Evolutionary conservation across 1,140 invertebrate genomes (phyloP), one percentile per base, ranked within the genome.

Genomic region (Atta texana): DNA sequence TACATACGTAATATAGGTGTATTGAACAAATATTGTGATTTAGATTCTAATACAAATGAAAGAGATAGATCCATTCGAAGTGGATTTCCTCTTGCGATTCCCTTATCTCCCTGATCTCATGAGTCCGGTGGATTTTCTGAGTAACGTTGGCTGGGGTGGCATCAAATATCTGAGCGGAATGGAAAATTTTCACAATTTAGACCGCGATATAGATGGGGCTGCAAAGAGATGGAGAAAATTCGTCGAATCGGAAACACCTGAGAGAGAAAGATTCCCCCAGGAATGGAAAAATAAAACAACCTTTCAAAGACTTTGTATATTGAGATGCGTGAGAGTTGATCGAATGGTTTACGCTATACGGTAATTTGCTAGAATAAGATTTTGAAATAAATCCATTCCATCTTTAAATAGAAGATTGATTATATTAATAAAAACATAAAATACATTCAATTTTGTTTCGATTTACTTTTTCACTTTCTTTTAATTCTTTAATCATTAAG

Each of bases 281-380:
- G 99, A 99, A 91, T 99, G 99, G 98, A 99, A 99, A 93, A 98
- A 98, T 92, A 99, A 99, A 94, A 96, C 97, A 0, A 96, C 98
- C 0, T 94, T 99, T 6, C 98, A 99, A 93, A 97, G 97, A 92
- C 95, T 99, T 0, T 99, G 98, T 93, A 99, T 99, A 92, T 97
- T 99, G 96, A 95, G 98, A 80, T 98, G 98, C 7, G 94, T 99
- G 31, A 95, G 99, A 87, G 97, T 98, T 0, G 99, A 99, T 95
- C 96, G 98, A 87, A 99, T 99, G 98, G 97, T 97, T 18, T 97
- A 97, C 89, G 97, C 97, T 10, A 92, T 96, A 7, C 91, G 92
- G 94, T 95, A 84, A 84, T 82, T 69, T 28, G 8, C 8, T 51
- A 18, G 14, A 49, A 34, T 69, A 2, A 18, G 31, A n/a, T 66